Base-by-base conservation (phyloP, 1,140 invertebrate species). In the Matsumurasca onukii region DNA sequence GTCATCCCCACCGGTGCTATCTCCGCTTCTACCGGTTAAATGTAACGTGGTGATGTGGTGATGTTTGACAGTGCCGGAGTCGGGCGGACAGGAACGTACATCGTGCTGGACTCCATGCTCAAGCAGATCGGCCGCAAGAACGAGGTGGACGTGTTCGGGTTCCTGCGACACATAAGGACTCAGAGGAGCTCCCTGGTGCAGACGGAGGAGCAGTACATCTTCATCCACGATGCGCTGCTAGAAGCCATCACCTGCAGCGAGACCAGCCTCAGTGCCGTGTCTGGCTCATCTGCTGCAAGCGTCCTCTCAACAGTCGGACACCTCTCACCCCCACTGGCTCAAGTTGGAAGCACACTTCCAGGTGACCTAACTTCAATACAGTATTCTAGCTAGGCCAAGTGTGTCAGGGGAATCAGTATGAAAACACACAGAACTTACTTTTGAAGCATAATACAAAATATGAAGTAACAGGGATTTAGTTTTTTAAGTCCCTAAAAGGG, bases 41-140 rank as follows among this genome's bases (percentile, higher is more conserved):
- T n/a, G n/a, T n/a, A n/a, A n/a, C n/a, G n/a, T n/a, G n/a, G n/a
- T n/a, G n/a, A n/a, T n/a, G n/a, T n/a, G n/a, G n/a, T n/a, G n/a
- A n/a, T n/a, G n/a, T n/a, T n/a, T n/a, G n/a, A 61, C 79, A 97
- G 95, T 82, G 97, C 97, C 79, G 97, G 97, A 57, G 96, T 98
- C 52, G 97, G 97, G 45, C 85, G 97, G 70, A 98, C 97, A n/a
- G 97, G 97, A 51, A 97, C 95, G 1, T 98, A 97, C 76, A 92
- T 93, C 74, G 93, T 98, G 0, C 86, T 99, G 72, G 96, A 99
- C 81, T 92, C 94, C 30, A 98, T 98, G 93, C 83, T 98, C 52
- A 91, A 92, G 75, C 94, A 98, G 82, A 91, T 98, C 24, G 88
- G 91, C 73, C 86, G 89, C 66, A 91, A 93, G 71, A 88, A 89